Base-by-base conservation (phyloP, 1,140 invertebrate genomes). In the Aplysia californica region DNA sequence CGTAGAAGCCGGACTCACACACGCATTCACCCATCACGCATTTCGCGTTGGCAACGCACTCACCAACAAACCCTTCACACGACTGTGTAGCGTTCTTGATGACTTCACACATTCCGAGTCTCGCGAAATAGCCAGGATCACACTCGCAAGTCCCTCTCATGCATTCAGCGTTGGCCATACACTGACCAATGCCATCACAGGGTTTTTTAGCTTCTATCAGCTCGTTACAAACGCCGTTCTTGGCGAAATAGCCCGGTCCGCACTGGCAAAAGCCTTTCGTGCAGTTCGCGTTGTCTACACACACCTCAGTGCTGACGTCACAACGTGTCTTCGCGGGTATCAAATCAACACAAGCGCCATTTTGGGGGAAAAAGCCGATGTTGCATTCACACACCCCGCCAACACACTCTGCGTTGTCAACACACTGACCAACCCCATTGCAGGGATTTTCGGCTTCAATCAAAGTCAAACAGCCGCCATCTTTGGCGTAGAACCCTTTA, bases 321-420 rank as follows among this genome's bases (percentile, higher is more conserved):
- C 65, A 67, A 2, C 4, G 36, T 5, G 15, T 23, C 3, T 5
- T 15, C 2, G 65, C 31, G 33, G 65, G 35, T 26, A 67, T n/a
- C 18, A 38, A 23, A 21, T 5, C 1, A n/a, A 67, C 31, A 44
- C 73, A 75, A 3, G 15, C 41, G 29, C 55, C 41, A n/a, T 66
- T 41, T 5, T 21, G 29, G 0, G 23, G 23, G 64, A 38, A 75
- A 44, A 75, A 78, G 23, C 77, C 77, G 0, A 23, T 20, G 26
- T 69, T 4, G 36, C 77, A 78, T 41, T 75, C 77, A 50, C 77
- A 78, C 15, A 78, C 38, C 1, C 72, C 72, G 33, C 50, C 31
- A 3, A 6, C 50, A 36, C 77, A 78, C 41, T 78, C 71, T 0
- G 77, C 77, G 41, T 70, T 61, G 50, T 41, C 50, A 29, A n/a